Evolutionary conservation across 2,888 invertebrate genomes (phyloP).

Genomic region (Caenorhabditis sp.): DNA sequence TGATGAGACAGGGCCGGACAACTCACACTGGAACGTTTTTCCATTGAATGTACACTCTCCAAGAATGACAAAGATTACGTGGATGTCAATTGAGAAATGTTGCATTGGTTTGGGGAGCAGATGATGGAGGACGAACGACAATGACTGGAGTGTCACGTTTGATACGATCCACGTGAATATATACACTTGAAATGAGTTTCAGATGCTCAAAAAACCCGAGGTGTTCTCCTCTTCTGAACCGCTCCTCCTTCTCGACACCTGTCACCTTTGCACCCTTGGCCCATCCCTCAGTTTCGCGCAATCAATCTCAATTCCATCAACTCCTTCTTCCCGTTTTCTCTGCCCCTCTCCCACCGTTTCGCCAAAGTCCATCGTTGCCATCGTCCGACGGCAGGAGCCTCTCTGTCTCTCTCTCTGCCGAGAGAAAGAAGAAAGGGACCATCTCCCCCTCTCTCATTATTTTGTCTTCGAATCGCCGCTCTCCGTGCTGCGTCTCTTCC

Average conservation of each 20-base stretch:
- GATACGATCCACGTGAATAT: background rate
- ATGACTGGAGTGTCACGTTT: background rate
- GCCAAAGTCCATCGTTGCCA: constrained; percentile 40
- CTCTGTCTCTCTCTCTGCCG: no score
- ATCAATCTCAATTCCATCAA: constrained; percentile 59
- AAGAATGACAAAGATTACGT: background rate
- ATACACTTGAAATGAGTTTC: no score
- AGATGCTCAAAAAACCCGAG: background rate
- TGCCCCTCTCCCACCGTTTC: constrained; percentile 3
- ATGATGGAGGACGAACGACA: no score
- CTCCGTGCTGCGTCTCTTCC: constrained; percentile 38
- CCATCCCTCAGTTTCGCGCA: constrained; percentile 61
- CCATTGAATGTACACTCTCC: background rate
- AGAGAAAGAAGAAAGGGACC: constrained; percentile 41
- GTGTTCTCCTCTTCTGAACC: background rate
- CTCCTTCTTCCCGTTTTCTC: constrained; percentile 29
- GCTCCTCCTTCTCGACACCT: constrained; percentile 44
- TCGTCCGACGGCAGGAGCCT: constrained; percentile 27
- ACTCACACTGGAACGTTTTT: background rate
- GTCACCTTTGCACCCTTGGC: constrained; percentile 40
- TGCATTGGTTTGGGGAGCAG: no score
- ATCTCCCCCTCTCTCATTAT: constrained; percentile 47
- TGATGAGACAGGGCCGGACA: background rate
- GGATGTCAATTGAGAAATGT: background rate
- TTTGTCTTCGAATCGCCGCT: constrained; percentile 51